Evolutionary conservation across 2,888 invertebrate genomes (phyloP).

Genomic region (Xestia rhomboidea): DNA sequence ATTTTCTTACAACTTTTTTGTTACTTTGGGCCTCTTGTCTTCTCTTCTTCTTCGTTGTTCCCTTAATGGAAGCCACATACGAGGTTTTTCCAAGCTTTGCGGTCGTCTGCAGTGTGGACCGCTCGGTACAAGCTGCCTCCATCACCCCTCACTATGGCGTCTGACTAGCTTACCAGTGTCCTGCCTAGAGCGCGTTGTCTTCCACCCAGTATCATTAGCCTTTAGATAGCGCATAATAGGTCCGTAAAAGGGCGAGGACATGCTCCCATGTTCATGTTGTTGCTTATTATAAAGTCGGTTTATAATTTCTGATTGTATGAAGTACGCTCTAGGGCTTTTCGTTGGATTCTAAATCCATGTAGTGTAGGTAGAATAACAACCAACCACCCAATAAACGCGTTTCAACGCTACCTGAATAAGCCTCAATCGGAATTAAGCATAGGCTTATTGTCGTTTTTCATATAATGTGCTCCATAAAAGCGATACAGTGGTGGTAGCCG

Average conservation of each 20-base stretch:
- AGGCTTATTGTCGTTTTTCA: conserved; percentile 64
- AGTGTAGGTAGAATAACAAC: conserved; percentile 28
- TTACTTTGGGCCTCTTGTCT: background rate
- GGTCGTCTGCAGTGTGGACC: background rate
- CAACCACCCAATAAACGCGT: conserved; percentile 40
- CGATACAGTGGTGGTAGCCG: conserved; percentile 66
- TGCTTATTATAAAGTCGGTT: background rate
- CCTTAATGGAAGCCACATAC: background rate
- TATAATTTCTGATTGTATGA: background rate
- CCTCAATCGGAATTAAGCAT: conserved; percentile 42
- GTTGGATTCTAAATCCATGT: background rate
- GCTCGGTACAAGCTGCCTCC: background rate
- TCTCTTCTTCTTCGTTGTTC: background rate
- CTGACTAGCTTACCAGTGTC: background rate
- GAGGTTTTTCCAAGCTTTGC: background rate
- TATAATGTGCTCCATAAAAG: conserved; percentile 67
- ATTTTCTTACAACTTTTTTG: background rate
- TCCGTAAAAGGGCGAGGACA: background rate
- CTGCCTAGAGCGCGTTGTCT: background rate
- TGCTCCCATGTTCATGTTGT: background rate
- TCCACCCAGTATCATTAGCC: background rate
- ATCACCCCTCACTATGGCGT: background rate
- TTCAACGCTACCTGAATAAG: conserved; percentile 18
- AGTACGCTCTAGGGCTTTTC: background rate
- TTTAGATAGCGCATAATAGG: background rate